A percentile compares a stretch with the other conserved stretches of the same genome.
phyloP scores from a whole-genome alignment of 2,113 vertebrate genomes.

The Centropus bengalensis region DNA sequence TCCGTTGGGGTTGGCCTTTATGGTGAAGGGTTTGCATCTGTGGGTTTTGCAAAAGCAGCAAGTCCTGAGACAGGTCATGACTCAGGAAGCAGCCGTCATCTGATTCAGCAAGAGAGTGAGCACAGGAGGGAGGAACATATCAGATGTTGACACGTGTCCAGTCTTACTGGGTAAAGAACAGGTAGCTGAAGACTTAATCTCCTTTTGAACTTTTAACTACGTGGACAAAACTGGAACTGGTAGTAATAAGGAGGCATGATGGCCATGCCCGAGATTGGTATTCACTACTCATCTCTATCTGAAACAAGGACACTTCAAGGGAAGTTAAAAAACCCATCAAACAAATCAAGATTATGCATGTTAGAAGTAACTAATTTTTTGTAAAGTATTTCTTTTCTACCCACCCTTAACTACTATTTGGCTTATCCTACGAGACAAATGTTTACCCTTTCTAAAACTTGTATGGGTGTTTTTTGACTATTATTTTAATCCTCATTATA shows the following conservation, averaged over 20 bases:
- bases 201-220: background rate
- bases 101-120: background rate
- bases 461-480: background rate
- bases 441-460: background rate
- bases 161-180: background rate
- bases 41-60: background rate
- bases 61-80: background rate
- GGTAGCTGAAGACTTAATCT: background rate
- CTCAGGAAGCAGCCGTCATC: background rate
- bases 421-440: background rate
- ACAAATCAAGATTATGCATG: background rate
- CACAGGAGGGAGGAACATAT: background rate
- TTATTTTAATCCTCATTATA: background rate
- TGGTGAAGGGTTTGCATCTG: background rate
- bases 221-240: background rate
- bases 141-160: background rate
- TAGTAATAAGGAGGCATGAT: background rate
- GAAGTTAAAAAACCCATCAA: background rate
- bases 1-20: background rate
- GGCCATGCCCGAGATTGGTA: accelerated
- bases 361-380: background rate
- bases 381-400: background rate
- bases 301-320: background rate
- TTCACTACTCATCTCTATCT: background rate
- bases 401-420: background rate